A percentile compares a stretch with the other conserved stretches of the same genome.
These are phyloP conservation scores for Zaprionus lineosus DNA, from an alignment of 2,888 invertebrate species.

Conservation along the genomic window DNA sequence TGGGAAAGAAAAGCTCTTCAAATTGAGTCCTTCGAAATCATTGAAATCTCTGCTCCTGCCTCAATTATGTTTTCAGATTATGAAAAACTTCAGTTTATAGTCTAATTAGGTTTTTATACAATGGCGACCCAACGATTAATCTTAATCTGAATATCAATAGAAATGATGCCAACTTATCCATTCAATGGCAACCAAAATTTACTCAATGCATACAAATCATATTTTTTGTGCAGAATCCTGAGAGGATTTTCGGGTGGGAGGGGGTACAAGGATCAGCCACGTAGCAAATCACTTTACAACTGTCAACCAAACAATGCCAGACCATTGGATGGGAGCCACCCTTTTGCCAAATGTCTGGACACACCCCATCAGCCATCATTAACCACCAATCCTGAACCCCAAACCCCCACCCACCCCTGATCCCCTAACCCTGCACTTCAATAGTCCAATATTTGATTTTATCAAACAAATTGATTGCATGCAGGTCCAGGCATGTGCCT, in stretches of 20 bases:
- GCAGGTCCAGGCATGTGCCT: conserved; percentile 66
- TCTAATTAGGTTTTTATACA: no score
- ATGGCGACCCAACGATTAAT: conserved; percentile 23
- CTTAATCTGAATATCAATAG: conserved; percentile 9
- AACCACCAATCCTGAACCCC: not conserved
- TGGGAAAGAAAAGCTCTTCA: no score
- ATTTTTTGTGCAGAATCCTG: conserved; percentile 33
- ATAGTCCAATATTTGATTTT: conserved; percentile 47
- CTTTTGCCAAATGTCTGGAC: no score
- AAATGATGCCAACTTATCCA: conserved; percentile 29
- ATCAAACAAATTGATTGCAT: conserved; percentile 58
- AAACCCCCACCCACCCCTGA: not conserved
- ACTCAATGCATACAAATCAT: conserved; percentile 65
- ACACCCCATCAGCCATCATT: not conserved
- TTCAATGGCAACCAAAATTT: conserved; percentile 19
- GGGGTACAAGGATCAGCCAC: conserved; percentile 36
- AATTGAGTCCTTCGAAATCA: no score
- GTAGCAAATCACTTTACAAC: conserved; percentile 76
- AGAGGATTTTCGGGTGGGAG: no score
- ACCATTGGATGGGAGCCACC: no score
- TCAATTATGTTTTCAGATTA: no score
- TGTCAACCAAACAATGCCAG: conserved; percentile 64
- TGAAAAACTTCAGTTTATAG: not conserved
- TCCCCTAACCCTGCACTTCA: not conserved
- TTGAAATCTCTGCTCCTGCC: no score